Evolutionary conservation across 2,888 invertebrate species (phyloP).

Genomic region (Ecliptopera silaceata): DNA sequence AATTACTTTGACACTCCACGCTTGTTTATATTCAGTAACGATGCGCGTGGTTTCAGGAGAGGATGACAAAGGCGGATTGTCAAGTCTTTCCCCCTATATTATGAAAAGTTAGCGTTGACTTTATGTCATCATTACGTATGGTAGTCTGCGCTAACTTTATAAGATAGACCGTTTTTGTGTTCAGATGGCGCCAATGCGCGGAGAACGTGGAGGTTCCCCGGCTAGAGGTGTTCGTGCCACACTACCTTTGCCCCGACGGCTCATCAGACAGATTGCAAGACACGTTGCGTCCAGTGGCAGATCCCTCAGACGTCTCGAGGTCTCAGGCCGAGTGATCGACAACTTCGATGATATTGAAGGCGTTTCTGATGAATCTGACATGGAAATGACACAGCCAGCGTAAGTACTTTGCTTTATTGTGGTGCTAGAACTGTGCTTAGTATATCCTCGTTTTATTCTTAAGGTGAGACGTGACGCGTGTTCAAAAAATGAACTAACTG

Average conservation of each 20-base stretch:
- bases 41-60: no score
- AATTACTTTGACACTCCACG: no score
- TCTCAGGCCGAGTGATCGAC: slow-evolving; percentile 77
- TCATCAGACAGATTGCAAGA: slow-evolving; percentile 78
- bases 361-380: slow-evolving; percentile 71
- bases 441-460: no score
- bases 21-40: no score
- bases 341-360: slow-evolving; percentile 79
- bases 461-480: no score
- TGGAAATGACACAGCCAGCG: slow-evolving; percentile 71
- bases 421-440: no score
- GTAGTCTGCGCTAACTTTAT: no score
- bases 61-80: no score
- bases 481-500: no score
- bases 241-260: slow-evolving; percentile 73
- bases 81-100: no score
- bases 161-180: slow-evolving; percentile 13
- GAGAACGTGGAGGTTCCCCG: slow-evolving; percentile 76
- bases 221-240: slow-evolving; percentile 77
- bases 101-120: not conserved
- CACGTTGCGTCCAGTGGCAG: slow-evolving; percentile 79
- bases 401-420: slow-evolving; percentile 46
- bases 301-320: slow-evolving; percentile 76
- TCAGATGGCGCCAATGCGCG: slow-evolving; percentile 81
- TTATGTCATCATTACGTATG: no score